Percentiles rank a stretch among this genome's conserved stretches.
phyloP scores from a whole-genome alignment of 1,140 invertebrate species.

The Holcopasites calliopsidis region DNA sequence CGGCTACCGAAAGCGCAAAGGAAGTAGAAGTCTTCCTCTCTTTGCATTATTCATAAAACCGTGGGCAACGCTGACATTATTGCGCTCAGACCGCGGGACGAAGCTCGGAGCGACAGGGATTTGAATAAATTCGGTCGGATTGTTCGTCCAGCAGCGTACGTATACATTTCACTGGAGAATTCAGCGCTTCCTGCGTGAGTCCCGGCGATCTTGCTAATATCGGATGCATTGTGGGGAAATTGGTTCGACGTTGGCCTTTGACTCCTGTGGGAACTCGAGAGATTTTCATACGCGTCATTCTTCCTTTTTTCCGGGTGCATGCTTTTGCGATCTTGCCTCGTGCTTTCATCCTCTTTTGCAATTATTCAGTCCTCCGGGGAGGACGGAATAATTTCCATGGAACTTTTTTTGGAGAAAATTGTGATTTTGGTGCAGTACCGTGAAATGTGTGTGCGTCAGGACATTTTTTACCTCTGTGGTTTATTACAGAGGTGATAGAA shows the following conservation, averaged over 20 bases:
- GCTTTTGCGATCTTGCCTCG: background rate
- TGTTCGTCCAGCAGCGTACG: slow-evolving; percentile 30
- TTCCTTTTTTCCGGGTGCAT: background rate
- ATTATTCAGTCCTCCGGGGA: background rate
- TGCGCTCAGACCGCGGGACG: slow-evolving; percentile 37
- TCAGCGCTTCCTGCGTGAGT: slow-evolving; percentile 36
- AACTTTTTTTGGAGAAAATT: background rate
- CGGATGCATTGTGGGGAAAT: slow-evolving; percentile 23
- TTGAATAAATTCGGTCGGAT: slow-evolving; percentile 68
- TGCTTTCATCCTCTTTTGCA: too few relatives aligned
- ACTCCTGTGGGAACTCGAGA: too few relatives aligned
- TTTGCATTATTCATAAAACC: slow-evolving; percentile 66
- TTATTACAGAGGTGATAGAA: too few relatives aligned
- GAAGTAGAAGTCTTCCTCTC: slow-evolving; percentile 44
- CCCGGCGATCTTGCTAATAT: slow-evolving; percentile 11
- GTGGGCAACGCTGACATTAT: slow-evolving; percentile 60
- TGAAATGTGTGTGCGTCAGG: background rate
- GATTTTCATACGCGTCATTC: background rate
- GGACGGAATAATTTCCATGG: background rate
- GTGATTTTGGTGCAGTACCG: background rate
- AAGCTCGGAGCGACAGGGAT: slow-evolving; percentile 62
- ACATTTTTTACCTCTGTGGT: too few relatives aligned
- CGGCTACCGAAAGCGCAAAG: slow-evolving; percentile 42
- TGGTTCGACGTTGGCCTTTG: background rate
- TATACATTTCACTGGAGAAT: slow-evolving; percentile 51